Percentiles rank a stretch among this genome's conserved stretches.
Conservation (phyloP, 2,113 vertebrate species). For the Atlantisia rogersi region DNA sequence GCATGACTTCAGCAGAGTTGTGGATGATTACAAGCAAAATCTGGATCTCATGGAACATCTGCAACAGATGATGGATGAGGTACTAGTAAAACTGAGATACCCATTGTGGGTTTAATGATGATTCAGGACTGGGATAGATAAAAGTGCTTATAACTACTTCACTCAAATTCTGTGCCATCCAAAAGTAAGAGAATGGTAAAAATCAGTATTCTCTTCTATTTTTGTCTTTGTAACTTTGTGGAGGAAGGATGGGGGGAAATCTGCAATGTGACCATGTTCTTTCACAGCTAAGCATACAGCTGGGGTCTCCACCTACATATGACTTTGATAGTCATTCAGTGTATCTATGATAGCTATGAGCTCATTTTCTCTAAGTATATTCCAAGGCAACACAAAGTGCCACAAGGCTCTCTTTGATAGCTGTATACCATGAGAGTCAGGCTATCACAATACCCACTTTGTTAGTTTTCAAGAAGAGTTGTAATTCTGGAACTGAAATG, state of each 20-base stretch:
- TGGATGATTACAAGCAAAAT: constrained; percentile 85
- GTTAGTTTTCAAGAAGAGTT: background rate
- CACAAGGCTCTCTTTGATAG: background rate
- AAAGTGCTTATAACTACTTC: background rate
- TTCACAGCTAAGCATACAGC: rapidly evolving
- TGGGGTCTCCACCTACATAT: background rate
- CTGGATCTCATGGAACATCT: constrained; percentile 84
- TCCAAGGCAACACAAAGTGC: background rate
- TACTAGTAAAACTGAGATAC: constrained; percentile 46
- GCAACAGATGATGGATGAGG: constrained; percentile 89
- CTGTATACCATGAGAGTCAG: background rate
- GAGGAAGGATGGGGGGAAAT: background rate
- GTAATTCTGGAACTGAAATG: background rate
- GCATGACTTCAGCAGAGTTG: constrained; percentile 80
- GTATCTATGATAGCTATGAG: background rate
- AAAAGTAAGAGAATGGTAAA: background rate
- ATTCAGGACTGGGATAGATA: background rate
- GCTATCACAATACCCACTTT: background rate
- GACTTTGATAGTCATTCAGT: background rate
- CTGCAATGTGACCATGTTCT: background rate
- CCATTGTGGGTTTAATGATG: background rate
- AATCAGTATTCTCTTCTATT: background rate
- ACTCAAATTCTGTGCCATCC: background rate
- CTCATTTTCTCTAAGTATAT: background rate
- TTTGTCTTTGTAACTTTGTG: background rate